These are phyloP conservation scores for Myocastor coypus DNA, from an alignment of 2,113 vertebrate genomes.

Conservation along the genomic window DNA sequence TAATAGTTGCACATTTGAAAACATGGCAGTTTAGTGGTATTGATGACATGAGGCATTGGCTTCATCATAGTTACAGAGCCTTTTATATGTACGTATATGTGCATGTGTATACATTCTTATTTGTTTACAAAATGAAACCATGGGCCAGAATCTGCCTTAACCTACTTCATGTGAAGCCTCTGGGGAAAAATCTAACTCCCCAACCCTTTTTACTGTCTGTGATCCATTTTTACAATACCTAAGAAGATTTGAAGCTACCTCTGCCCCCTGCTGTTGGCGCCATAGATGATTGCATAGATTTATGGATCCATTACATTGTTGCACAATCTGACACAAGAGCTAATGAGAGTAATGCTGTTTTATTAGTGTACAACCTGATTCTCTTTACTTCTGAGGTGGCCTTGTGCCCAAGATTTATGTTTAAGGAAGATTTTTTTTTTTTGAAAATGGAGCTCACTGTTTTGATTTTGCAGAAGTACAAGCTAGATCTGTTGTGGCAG, in stretches of 20 bases:
- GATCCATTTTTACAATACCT: slow-evolving; percentile 38
- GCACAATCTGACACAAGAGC: slow-evolving; percentile 25
- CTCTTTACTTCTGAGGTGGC: slow-evolving; percentile 43
- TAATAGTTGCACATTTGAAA: slow-evolving; percentile 22
- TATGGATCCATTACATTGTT: slow-evolving; percentile 59
- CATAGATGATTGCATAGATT: slow-evolving; percentile 57
- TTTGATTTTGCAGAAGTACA: slow-evolving; percentile 62
- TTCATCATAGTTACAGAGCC: neutral
- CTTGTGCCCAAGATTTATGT: slow-evolving; percentile 66
- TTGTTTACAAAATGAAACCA: slow-evolving; percentile 56
- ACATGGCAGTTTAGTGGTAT: neutral
- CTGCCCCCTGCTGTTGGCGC: slow-evolving; percentile 8
- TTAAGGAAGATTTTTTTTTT: slow-evolving; percentile 55
- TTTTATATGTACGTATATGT: too few relatives aligned
- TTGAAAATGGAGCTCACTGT: neutral
- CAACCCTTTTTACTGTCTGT: slow-evolving; percentile 33
- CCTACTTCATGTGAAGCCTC: slow-evolving; percentile 20
- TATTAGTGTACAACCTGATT: slow-evolving; percentile 49
- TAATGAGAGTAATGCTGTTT: slow-evolving; percentile 55
- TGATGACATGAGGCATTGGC: slow-evolving; percentile 29
- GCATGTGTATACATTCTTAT: neutral
- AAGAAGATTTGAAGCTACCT: slow-evolving; percentile 58
- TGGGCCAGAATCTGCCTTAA: slow-evolving; percentile 30
- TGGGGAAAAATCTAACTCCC: slow-evolving; percentile 50
- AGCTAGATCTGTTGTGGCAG: slow-evolving; percentile 32